Percentiles rank a stretch among this genome's conserved stretches.
Conservation (phyloP, 2,888 invertebrate species). For the Melangyna quadrimaculata region DNA sequence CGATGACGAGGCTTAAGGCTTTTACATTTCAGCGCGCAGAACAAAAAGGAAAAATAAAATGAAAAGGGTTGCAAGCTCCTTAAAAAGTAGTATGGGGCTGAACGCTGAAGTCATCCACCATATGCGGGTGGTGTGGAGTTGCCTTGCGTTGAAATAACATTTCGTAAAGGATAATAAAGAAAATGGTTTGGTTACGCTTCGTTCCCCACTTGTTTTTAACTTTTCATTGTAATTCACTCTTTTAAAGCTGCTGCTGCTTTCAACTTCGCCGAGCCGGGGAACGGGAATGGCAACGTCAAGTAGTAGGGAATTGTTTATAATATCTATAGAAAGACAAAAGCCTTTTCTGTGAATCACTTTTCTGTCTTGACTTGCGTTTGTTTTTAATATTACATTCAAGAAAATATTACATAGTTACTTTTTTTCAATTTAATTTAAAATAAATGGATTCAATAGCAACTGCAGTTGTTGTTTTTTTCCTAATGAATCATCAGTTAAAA, state of each 20-base stretch:
- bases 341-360: not conserved
- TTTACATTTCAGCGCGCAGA: conserved; percentile 28
- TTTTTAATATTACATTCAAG: not conserved
- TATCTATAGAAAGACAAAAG: not conserved
- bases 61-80: conserved; percentile 14
- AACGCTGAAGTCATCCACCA: not conserved
- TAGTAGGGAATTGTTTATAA: not conserved
- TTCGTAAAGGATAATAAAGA: conserved; percentile 40
- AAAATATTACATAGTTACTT: not conserved
- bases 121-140: not conserved
- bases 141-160: conserved; percentile 35
- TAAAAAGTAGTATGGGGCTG: not conserved
- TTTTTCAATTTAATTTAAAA: not conserved
- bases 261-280: not conserved
- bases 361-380: not conserved
- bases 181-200: conserved; percentile 46
- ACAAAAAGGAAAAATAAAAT: not conserved
- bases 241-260: conserved; percentile 10
- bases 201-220: not conserved
- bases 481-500: not conserved
- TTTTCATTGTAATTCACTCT: conserved; percentile 6
- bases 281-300: too few relatives aligned
- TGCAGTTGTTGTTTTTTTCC: not conserved
- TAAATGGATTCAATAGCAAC: not conserved
- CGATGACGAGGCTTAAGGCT: conserved; percentile 40